Conservation (phyloP, 2,113 vertebrate species). For the Genyomyrus donnyi region DNA sequence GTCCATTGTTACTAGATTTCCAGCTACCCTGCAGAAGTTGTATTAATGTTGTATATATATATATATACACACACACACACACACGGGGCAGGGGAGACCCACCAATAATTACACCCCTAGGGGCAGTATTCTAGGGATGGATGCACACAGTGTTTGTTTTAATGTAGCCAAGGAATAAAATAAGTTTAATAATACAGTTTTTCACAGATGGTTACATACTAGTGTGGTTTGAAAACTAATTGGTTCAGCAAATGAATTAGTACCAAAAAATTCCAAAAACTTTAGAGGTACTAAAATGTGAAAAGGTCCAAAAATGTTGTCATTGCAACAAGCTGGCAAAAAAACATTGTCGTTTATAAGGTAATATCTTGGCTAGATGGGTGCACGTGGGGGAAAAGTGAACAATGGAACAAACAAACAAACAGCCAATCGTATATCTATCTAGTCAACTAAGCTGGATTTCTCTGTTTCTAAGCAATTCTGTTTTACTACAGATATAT, state of each 20-base stretch:
- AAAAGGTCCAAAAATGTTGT: neutral
- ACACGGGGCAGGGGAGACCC: no score
- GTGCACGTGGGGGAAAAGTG: neutral
- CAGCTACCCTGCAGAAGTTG: neutral
- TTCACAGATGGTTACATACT: no score
- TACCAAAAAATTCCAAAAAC: neutral
- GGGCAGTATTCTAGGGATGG: neutral
- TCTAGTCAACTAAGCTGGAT: neutral
- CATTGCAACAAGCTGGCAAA: neutral
- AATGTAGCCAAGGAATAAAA: neutral
- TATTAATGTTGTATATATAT: neutral
- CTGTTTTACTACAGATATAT: neutral
- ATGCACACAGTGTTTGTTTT: neutral
- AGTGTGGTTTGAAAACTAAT: neutral
- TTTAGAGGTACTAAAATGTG: neutral
- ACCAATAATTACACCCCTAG: neutral
- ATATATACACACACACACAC: no score
- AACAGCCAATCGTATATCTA: neutral
- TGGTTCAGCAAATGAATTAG: neutral
- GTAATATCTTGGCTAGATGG: neutral
- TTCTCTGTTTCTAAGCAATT: neutral
- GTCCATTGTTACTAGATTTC: neutral
- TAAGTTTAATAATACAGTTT: neutral
- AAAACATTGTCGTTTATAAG: neutral
- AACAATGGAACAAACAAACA: neutral